Evolutionary conservation across 2,113 vertebrate genomes (phyloP).

Genomic region (Thomomys bottae): DNA sequence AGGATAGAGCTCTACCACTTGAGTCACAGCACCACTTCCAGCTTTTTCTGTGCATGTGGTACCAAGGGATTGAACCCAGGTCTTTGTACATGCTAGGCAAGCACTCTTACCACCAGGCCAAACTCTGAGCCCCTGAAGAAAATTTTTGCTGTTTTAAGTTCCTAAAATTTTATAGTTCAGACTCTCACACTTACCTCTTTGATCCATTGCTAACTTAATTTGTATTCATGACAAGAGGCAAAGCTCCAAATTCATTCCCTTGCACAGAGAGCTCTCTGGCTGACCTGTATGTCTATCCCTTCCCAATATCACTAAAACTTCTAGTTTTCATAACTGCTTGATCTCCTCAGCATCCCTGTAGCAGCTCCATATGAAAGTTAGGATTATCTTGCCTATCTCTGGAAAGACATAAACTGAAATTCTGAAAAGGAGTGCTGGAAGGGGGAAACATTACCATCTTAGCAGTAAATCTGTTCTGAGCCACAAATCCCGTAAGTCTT

Average conservation of each 20-base stretch:
- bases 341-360: not conserved
- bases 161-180: slow-evolving; percentile 1
- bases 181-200: not conserved
- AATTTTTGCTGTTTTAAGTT: not conserved
- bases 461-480: not conserved
- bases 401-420: not conserved
- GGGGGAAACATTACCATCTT: not conserved
- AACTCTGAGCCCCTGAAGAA: too few relatives aligned
- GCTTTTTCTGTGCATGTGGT: too few relatives aligned
- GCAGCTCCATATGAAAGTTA: not conserved
- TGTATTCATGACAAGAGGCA: not conserved
- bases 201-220: not conserved
- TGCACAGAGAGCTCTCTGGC: not conserved
- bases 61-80: too few relatives aligned
- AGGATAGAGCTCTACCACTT: too few relatives aligned
- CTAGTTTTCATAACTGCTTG: slow-evolving; percentile 24
- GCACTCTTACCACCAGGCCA: too few relatives aligned
- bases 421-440: not conserved
- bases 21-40: too few relatives aligned
- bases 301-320: not conserved
- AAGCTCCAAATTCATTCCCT: not conserved
- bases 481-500: not conserved
- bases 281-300: not conserved
- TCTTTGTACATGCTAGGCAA: too few relatives aligned
- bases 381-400: not conserved